Percentiles rank a stretch among this genome's conserved stretches.
Evolutionary conservation across 2,888 invertebrate genomes (phyloP).

Genomic region (Drosophila stalkeri): DNA sequence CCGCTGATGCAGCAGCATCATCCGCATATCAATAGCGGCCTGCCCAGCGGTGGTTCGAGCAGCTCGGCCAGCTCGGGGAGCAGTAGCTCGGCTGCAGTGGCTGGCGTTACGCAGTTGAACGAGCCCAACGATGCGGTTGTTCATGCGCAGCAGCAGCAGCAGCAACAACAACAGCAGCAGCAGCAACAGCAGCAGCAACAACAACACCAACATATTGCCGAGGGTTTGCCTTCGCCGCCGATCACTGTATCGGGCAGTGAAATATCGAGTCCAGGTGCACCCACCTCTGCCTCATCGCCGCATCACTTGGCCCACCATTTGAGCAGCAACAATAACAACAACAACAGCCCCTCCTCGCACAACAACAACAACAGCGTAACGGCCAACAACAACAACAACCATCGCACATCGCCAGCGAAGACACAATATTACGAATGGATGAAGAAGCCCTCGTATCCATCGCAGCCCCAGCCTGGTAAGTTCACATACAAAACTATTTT

Average conservation of each 20-base stretch:
- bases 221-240: conserved; percentile 87
- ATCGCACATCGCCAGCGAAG: conserved; percentile 88
- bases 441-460: conserved; percentile 94
- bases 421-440: conserved; percentile 95
- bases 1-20: conserved; percentile 77
- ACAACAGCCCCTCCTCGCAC: conserved; percentile 70
- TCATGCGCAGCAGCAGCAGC: conserved; percentile 41
- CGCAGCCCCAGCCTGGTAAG: conserved; percentile 93
- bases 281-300: conserved; percentile 83
- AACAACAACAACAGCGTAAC: conserved; percentile 66
- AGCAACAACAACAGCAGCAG: conserved; percentile 43
- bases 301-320: conserved; percentile 83
- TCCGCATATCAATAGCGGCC: conserved; percentile 58
- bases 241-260: conserved; percentile 87
- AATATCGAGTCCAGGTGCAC: conserved; percentile 87
- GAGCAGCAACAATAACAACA: conserved; percentile 73
- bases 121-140: conserved; percentile 65
- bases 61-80: conserved; percentile 80
- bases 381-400: conserved; percentile 65
- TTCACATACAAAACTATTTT: neutral
- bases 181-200: conserved; percentile 52
- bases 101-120: conserved; percentile 64
- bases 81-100: conserved; percentile 66
- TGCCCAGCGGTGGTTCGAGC: conserved; percentile 53
- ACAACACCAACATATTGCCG: conserved; percentile 76